These are phyloP conservation scores for Chironomus striatipennis DNA, from an alignment of 1,140 invertebrate species.

Conservation along the genomic window DNA sequence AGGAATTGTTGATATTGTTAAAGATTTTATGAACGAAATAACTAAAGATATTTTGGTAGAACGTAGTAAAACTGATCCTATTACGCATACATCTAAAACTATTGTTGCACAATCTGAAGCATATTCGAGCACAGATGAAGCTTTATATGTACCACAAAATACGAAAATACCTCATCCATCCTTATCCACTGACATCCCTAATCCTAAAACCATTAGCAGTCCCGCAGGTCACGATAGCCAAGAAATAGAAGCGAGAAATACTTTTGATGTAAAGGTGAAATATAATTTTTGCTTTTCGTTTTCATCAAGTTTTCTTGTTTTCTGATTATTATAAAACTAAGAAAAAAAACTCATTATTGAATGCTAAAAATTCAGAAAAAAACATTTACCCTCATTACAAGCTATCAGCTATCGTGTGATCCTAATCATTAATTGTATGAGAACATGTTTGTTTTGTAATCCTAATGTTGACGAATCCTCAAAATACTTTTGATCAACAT, in stretches of 20 bases:
- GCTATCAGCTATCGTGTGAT: too few relatives aligned
- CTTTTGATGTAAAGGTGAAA: constrained; percentile 8
- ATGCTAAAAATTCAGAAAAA: too few relatives aligned
- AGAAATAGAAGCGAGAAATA: not conserved
- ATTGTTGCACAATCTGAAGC: not conserved
- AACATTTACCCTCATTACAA: too few relatives aligned
- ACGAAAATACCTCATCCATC: not conserved
- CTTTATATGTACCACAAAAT: not conserved
- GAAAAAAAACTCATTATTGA: too few relatives aligned
- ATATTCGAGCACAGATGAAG: not conserved
- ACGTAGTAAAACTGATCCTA: not conserved
- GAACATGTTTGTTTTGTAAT: too few relatives aligned
- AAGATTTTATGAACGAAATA: not conserved
- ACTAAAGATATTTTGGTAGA: not conserved
- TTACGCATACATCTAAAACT: not conserved
- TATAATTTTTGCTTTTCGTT: constrained; percentile 7
- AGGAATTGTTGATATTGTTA: not conserved
- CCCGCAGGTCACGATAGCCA: not conserved
- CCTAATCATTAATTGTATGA: too few relatives aligned
- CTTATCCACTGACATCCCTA: not conserved
- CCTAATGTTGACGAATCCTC: too few relatives aligned
- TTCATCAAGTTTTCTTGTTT: not conserved
- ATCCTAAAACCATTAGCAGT: not conserved
- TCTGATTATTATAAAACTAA: not conserved
- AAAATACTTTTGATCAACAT: too few relatives aligned